Conservation (phyloP, 2,113 vertebrate genomes). For the Clarias magur region DNA sequence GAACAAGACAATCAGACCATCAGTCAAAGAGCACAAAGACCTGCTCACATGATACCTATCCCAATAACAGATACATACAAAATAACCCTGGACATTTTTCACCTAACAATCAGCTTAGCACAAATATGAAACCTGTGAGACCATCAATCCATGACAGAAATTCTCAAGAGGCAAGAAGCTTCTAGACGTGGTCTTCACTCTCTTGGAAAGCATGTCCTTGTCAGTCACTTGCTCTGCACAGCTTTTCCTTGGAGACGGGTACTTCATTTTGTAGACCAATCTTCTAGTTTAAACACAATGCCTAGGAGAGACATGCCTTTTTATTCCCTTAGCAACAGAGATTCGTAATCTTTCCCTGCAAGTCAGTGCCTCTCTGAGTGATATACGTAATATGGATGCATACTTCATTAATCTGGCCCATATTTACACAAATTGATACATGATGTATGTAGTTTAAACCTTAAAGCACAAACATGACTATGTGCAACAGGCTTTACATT, state of each 20-base stretch:
- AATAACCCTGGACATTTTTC: not conserved
- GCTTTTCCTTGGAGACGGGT: constrained; percentile 28
- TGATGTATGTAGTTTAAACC: not conserved
- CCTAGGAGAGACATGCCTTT: constrained; percentile 31
- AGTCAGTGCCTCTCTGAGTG: constrained; percentile 7
- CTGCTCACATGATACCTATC: not conserved
- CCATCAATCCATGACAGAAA: constrained; percentile 12
- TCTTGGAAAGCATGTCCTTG: constrained; percentile 23
- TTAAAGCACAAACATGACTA: not conserved
- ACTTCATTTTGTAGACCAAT: constrained; percentile 44
- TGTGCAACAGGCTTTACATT: not conserved
- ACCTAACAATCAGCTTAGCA: not conserved
- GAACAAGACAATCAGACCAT: not conserved
- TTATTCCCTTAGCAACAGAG: constrained; percentile 9
- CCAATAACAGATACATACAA: not conserved
- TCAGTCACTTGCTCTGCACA: constrained; percentile 20
- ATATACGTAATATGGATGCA: constrained; percentile 16
- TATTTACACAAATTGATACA: not conserved
- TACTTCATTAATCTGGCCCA: not conserved
- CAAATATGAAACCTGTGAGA: not conserved
- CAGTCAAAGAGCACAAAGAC: constrained; percentile 6
- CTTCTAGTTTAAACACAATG: constrained; percentile 29
- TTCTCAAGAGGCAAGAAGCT: constrained; percentile 14
- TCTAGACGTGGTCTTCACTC: not conserved
- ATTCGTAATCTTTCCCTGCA: constrained; percentile 26